These are phyloP conservation scores for Pseudochirops corinnae DNA, from an alignment of 2,797 vertebrate genomes.

Conservation along the genomic window DNA sequence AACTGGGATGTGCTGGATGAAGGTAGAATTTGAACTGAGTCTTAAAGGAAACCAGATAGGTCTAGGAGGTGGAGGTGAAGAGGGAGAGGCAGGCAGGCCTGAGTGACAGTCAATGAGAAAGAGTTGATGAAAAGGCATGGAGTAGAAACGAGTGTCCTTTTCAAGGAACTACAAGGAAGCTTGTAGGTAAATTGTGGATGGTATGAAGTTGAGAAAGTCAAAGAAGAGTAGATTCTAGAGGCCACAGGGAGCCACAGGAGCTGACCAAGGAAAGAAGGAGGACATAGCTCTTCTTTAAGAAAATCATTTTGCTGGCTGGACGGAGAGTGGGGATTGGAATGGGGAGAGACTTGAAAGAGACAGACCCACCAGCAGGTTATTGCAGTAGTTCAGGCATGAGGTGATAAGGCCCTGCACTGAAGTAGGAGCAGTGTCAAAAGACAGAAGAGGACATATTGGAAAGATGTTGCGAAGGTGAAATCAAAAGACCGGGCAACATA, in stretches of 20 bases:
- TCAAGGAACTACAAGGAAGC: neutral
- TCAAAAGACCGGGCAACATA: too few species aligned
- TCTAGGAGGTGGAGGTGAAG: neutral
- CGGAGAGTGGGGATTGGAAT: too few species aligned
- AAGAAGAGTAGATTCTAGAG: neutral
- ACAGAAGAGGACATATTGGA: too few species aligned
- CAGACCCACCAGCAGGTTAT: too few species aligned
- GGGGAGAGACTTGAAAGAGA: too few species aligned
- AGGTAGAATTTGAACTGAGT: neutral
- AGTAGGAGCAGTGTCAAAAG: too few species aligned
- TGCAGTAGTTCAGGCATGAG: too few species aligned
- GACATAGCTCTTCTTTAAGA: neutral
- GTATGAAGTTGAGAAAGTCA: neutral
- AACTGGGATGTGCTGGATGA: too few species aligned
- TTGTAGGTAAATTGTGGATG: neutral
- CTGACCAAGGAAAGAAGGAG: neutral
- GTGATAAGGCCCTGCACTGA: too few species aligned
- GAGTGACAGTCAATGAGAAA: neutral
- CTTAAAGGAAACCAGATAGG: too few species aligned
- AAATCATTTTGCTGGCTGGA: neutral
- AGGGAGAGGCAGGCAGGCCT: neutral
- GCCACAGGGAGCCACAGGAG: neutral
- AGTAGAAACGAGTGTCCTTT: neutral
- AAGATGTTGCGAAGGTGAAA: too few species aligned
- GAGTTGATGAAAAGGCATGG: neutral